Conservation (phyloP, 1,140 invertebrate genomes). For the Micrasema minimum region DNA sequence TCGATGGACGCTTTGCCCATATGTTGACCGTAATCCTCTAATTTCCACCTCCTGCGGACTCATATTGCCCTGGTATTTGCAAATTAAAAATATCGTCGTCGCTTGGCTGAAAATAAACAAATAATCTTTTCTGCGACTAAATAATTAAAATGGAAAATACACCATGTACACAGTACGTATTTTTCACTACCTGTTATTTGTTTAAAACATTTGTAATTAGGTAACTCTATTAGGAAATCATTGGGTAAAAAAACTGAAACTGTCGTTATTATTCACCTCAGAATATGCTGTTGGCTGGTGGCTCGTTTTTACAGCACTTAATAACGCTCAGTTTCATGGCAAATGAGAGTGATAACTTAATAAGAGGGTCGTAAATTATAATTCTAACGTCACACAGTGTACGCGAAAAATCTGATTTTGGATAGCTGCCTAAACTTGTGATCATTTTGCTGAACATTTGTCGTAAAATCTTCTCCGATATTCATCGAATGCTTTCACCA, state of each 20-base stretch:
- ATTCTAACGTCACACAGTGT: slow-evolving; percentile 8
- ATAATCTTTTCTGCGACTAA: too few relatives aligned
- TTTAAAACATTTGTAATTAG: too few relatives aligned
- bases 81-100: slow-evolving; percentile 10
- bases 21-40: slow-evolving; percentile 46
- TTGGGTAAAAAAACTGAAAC: too few relatives aligned
- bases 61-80: slow-evolving; percentile 36
- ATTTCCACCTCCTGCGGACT: slow-evolving; percentile 44
- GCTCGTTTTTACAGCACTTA: background rate
- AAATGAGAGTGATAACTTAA: slow-evolving; percentile 8
- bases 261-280: background rate
- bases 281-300: too few relatives aligned
- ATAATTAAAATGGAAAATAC: too few relatives aligned
- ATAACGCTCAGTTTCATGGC: background rate
- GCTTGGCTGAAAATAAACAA: background rate
- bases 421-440: slow-evolving; percentile 28
- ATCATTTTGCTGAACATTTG: background rate
- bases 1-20: slow-evolving; percentile 39
- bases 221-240: too few relatives aligned
- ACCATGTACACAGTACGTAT: too few relatives aligned
- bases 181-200: too few relatives aligned
- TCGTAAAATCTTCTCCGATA: slow-evolving; percentile 25
- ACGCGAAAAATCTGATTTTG: slow-evolving; percentile 1
- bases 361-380: slow-evolving; percentile 14
- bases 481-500: slow-evolving; percentile 23